Conservation (phyloP, 2,797 vertebrate genomes). For the Urosaurus nigricauda region DNA sequence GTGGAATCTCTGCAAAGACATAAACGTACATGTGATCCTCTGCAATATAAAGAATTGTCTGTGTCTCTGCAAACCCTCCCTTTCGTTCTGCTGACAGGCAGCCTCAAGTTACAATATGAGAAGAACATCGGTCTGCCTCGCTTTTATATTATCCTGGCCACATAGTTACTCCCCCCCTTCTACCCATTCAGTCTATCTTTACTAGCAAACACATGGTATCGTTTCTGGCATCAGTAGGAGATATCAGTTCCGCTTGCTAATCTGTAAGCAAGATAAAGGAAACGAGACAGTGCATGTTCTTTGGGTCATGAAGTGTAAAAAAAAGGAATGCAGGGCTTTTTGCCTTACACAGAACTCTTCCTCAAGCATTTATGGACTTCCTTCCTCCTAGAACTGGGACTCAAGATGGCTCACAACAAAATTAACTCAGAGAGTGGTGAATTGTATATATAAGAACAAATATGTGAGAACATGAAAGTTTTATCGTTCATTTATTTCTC, state of each 20-base stretch:
- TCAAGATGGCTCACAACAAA: too few relatives aligned
- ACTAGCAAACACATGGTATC: not conserved
- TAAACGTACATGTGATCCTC: constrained; percentile 71
- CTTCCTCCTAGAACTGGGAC: too few relatives aligned
- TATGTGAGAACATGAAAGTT: not conserved
- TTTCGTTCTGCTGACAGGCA: constrained; percentile 59
- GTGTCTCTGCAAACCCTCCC: constrained; percentile 65
- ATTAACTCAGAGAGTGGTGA: too few relatives aligned
- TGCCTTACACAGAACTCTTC: not conserved
- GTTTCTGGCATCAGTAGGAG: fast-evolving
- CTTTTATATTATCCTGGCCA: constrained; percentile 36
- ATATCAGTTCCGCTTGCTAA: constrained; percentile 12
- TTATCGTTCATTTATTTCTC: not conserved
- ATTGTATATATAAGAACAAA: too few relatives aligned
- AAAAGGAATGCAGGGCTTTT: not conserved
- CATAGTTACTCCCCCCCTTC: not conserved
- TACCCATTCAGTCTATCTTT: not conserved
- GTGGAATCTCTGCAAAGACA: constrained; percentile 75
- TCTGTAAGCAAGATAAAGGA: not conserved
- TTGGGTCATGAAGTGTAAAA: not conserved
- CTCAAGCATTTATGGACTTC: not conserved
- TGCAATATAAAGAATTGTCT: constrained; percentile 62
- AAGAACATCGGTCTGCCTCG: constrained; percentile 36
- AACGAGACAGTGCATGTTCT: not conserved
- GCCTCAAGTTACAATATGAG: constrained; percentile 67